Evolutionary conservation across 2,797 vertebrate species (phyloP).

Genomic region (Myotis daubentonii): DNA sequence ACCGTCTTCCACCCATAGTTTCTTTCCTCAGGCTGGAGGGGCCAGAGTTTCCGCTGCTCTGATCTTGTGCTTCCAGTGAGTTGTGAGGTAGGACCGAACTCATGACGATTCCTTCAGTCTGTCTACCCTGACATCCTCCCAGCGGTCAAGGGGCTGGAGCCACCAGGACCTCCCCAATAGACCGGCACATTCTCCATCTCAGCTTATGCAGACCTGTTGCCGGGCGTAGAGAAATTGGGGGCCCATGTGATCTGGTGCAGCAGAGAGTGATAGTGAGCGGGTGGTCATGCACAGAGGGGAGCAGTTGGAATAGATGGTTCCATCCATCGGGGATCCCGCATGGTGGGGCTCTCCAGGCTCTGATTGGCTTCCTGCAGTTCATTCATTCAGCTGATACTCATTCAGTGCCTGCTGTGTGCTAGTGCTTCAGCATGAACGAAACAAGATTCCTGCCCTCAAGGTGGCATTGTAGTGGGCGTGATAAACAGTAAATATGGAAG

Average conservation of each 20-base stretch:
- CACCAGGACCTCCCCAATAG: not conserved
- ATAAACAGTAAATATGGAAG: not conserved
- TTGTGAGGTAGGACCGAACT: not conserved
- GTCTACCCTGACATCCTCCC: not conserved
- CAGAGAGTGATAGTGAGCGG: not conserved
- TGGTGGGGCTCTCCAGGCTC: not conserved
- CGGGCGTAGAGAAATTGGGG: not conserved
- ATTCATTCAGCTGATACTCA: not conserved
- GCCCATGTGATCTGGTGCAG: not conserved
- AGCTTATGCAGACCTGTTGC: not conserved
- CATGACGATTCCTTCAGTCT: not conserved
- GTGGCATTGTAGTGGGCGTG: not conserved
- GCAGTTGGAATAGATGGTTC: not conserved
- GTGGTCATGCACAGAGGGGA: not conserved
- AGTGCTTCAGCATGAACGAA: not conserved
- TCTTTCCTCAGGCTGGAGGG: not conserved
- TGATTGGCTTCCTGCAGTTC: not conserved
- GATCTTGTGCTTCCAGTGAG: not conserved
- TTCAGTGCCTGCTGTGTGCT: not conserved
- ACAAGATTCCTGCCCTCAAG: not conserved
- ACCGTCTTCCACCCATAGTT: not conserved
- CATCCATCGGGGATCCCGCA: not conserved
- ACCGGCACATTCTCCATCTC: not conserved
- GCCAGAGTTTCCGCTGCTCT: not conserved
- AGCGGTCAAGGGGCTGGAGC: not conserved